Percentiles rank a stretch among this genome's conserved stretches.
These are phyloP conservation scores for Cossypha niveicapilla DNA, from an alignment of 2,797 vertebrate genomes.

Conservation along the genomic window DNA sequence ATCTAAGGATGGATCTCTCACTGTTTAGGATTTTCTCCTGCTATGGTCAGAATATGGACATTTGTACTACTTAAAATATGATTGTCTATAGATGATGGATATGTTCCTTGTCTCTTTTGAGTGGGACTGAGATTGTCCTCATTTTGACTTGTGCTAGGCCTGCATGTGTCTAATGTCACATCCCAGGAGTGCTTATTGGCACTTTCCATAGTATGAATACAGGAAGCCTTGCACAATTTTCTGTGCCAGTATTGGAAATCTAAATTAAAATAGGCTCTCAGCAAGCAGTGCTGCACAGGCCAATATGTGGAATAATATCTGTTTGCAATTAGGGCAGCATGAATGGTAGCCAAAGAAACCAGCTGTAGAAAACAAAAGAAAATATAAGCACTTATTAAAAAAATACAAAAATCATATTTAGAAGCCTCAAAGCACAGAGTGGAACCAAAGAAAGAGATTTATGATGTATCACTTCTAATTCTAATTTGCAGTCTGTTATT, in stretches of 20 bases:
- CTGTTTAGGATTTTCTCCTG: neutral
- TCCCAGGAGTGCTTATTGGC: neutral
- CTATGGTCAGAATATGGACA: neutral
- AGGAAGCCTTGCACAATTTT: neutral
- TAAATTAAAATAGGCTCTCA: neutral
- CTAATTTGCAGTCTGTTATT: conserved; percentile 36
- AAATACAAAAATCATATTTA: neutral
- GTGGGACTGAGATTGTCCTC: neutral
- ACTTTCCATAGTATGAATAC: neutral
- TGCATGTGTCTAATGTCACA: neutral
- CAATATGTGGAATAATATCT: neutral
- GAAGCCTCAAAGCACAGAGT: neutral
- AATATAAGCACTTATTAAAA: neutral
- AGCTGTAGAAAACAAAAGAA: conserved; percentile 10
- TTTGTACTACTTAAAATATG: neutral
- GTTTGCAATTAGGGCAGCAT: neutral
- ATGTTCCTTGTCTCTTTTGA: neutral
- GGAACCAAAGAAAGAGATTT: neutral
- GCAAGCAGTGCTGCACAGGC: neutral
- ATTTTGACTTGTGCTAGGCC: neutral
- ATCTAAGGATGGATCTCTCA: neutral
- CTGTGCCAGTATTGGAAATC: neutral
- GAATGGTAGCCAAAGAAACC: neutral
- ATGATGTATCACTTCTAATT: neutral
- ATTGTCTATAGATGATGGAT: neutral